Evolutionary conservation across 2,797 vertebrate species (phyloP).

Genomic region (Bufotes viridis): DNA sequence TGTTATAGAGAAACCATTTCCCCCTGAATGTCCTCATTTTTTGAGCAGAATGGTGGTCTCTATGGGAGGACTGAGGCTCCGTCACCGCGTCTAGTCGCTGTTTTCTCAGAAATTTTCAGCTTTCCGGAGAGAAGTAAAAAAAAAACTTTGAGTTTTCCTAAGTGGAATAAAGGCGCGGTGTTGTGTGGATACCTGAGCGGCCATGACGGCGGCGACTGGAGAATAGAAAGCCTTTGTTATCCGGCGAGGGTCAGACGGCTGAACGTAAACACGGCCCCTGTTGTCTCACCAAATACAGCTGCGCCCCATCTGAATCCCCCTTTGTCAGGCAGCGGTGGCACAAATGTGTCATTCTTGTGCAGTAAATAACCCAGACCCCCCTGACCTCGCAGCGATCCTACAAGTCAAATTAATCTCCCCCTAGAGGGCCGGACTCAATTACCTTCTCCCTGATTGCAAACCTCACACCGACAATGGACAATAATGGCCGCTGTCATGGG

Average conservation of each 20-base stretch:
- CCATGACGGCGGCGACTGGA: not conserved
- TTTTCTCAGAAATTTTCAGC: slow-evolving; percentile 4
- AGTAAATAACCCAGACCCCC: slow-evolving; percentile 76
- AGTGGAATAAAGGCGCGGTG: not conserved
- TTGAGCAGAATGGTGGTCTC: not conserved
- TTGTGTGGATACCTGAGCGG: slow-evolving; percentile 39
- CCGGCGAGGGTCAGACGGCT: slow-evolving; percentile 49
- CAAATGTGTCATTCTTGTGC: slow-evolving; percentile 83
- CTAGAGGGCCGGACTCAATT: slow-evolving; percentile 72
- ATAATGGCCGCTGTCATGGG: slow-evolving; percentile 90
- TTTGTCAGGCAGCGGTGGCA: slow-evolving; percentile 77
- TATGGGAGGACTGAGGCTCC: not conserved
- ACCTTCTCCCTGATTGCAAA: slow-evolving; percentile 69
- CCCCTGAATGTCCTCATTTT: no score
- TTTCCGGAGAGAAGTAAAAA: not conserved
- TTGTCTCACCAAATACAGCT: slow-evolving; percentile 70
- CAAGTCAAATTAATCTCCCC: slow-evolving; percentile 86
- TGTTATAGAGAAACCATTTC: no score
- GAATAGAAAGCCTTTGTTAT: slow-evolving; percentile 53
- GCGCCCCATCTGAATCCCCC: slow-evolving; percentile 68
- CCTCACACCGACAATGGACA: slow-evolving; percentile 89
- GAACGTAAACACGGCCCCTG: slow-evolving; percentile 67
- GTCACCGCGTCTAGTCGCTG: not conserved
- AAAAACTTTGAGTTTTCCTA: not conserved
- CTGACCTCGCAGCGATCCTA: slow-evolving; percentile 83